phyloP scores from a whole-genome alignment of 2,888 invertebrate species.

The Cryptocephalus primarius region DNA sequence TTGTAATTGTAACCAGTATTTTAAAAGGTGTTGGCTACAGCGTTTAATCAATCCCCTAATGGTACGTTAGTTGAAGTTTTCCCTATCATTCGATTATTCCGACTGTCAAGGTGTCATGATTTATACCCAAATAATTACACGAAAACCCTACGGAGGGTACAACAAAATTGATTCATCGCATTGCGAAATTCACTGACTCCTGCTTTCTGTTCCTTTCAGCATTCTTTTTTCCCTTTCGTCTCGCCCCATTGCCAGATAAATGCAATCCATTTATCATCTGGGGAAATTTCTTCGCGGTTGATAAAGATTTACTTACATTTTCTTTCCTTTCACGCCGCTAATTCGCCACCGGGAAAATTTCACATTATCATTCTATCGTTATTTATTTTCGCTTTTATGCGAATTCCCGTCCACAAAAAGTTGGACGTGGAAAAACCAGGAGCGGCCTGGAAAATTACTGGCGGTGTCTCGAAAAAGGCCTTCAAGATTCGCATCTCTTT shows the following conservation, averaged over 20 bases:
- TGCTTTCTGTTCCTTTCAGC: slow-evolving; percentile 24
- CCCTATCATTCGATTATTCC: too few relatives aligned
- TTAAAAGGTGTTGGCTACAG: too few relatives aligned
- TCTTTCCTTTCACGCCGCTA: slow-evolving; percentile 31
- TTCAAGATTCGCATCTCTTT: too few relatives aligned
- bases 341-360: slow-evolving; percentile 31
- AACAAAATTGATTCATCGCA: slow-evolving; percentile 20
- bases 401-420: slow-evolving; percentile 5
- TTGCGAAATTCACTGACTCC: slow-evolving; percentile 29
- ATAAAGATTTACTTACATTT: slow-evolving; percentile 37
- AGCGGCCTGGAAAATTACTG: too few relatives aligned
- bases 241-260: slow-evolving; percentile 21
- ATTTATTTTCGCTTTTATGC: slow-evolving; percentile 29
- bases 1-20: too few relatives aligned
- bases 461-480: too few relatives aligned
- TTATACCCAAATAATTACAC: slow-evolving; percentile 36
- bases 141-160: slow-evolving; percentile 22
- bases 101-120: slow-evolving; percentile 25
- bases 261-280: slow-evolving; percentile 35
- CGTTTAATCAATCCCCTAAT: too few relatives aligned
- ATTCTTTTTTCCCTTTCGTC: slow-evolving; percentile 4
- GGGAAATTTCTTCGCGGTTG: slow-evolving; percentile 32
- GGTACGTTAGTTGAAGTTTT: too few relatives aligned
- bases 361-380: slow-evolving; percentile 36
- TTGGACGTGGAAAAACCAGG: slow-evolving; percentile 7